Base-by-base conservation (phyloP, 2,113 vertebrate genomes). In the Eleginops maclovinus region DNA sequence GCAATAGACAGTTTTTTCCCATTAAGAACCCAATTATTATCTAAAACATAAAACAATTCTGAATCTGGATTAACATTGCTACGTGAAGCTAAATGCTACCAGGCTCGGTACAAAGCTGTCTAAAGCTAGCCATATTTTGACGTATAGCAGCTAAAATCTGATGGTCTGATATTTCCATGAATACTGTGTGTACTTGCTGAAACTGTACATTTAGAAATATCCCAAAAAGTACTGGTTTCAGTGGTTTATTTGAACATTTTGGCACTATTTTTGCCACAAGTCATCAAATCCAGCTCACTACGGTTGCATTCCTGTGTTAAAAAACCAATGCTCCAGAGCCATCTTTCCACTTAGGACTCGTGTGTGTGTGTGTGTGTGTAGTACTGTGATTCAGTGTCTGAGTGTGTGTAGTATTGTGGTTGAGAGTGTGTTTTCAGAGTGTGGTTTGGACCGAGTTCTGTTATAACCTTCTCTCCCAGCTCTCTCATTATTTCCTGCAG, bases 401-500 rank as follows among this genome's bases (percentile, higher is more conserved):
- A 7, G 31, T 36, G 31, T 36, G 31, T 36, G 31, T 36, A 36
- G 31, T 36, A 36, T 9, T 63, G 75, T 62, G 64, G 40, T 10
- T 55, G 43, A 60, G 26, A 12, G 47, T 67, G 43, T 66, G 54
- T 36, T 36, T n/a, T 65, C 77, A 59, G 16, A 44, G 7, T 58
- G 74, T 51, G 82, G 79, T 80, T 72, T 46, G 66, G 67, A 51
- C 49, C 19, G 0, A 79, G 24, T 31, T 76, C 15, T 58, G 65
- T 73, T 79, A 55, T 14, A 73, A 84, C 55, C 28, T 41, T 60
- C 12, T 58, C 49, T n/a, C 31, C 43, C n/a, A 36, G 54, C 67
- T 64, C 56, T 72, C 49, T 84, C 75, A 80, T 87, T 77, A 79
- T 82, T 79, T 75, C 26, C 55, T 49, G 41, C 24, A 19, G 4